Percentiles rank a stretch among this genome's conserved stretches.
Conservation (phyloP, 2,113 vertebrate genomes). For the Alethe diademata region DNA sequence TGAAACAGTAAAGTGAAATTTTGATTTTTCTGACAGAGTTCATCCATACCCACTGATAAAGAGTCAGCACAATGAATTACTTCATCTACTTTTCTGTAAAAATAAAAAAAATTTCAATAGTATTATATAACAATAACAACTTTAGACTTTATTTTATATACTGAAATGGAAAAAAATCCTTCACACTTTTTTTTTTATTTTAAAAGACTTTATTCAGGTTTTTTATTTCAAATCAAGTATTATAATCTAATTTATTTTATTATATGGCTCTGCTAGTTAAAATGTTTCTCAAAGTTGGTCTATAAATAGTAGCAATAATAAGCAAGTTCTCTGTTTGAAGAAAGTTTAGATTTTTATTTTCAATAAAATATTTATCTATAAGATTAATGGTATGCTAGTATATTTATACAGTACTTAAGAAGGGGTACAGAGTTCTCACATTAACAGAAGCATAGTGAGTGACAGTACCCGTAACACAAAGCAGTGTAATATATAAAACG, state of each 20-base stretch:
- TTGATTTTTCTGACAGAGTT: background rate
- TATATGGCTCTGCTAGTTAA: background rate
- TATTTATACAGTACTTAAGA: background rate
- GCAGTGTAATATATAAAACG: background rate
- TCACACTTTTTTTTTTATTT: background rate
- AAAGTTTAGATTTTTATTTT: background rate
- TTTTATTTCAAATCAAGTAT: background rate
- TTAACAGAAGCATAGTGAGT: background rate
- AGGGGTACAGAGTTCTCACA: background rate
- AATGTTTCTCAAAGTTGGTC: background rate
- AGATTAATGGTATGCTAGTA: background rate
- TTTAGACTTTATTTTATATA: background rate
- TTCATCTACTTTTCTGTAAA: background rate
- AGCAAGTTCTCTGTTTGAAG: background rate
- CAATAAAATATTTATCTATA: background rate
- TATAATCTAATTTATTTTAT: background rate
- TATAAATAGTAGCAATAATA: background rate
- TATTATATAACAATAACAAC: background rate
- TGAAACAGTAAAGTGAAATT: background rate
- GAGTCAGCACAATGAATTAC: background rate
- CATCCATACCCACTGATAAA: background rate
- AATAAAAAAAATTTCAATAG: background rate
- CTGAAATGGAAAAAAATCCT: background rate
- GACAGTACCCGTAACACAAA: background rate
- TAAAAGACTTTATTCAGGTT: background rate